Evolutionary conservation across 2,113 vertebrate species (phyloP), one percentile per base, ranked within the genome.

Genomic region (Chrysochloris asiatica): DNA sequence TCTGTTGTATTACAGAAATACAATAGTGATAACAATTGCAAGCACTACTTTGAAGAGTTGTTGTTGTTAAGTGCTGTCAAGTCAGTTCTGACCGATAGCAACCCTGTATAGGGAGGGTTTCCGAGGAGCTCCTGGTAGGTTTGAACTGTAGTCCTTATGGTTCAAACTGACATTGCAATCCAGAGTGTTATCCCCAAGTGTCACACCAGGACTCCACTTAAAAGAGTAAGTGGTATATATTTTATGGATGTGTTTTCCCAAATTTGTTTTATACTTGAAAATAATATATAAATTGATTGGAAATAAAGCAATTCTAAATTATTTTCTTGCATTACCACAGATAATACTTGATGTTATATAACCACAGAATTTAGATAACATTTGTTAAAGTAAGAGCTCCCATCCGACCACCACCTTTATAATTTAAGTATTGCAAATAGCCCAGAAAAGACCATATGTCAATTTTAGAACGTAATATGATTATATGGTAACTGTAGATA

Each of bases 281-380:
- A 11, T 67, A 67, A 83, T 47, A 61, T 8, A 63, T 69, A 69
- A 85, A 56, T 78, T 43, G 69, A 36, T 88, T 61, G 56, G 80
- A 17, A 86, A 80, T 80, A 52, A 93, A 91, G 38, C 8, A 69
- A 82, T 50, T 89, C 6, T 92, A 63, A 83, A 78, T 79, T 88
- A 81, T n/a, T 76, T 73, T 86, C n/a, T 43, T 86, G 4, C 8
- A 73, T 61, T 86, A 71, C 24, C 21, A 65, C 3, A 86, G 2
- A 59, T 88, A 50, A 92, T 76, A 71, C 16, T 54, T 77, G 43
- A 80, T 36, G 0, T 48, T 80, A 36, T 36, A 65, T 54, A 47
- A 82, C 67, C 36, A 84, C 21, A 88, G 36, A 90, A 52, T 91
- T 83, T 86, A 86, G 72, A 75, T 26, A 2, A 83, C 45, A 36